Base-by-base conservation (phyloP, 2,113 vertebrate species). In the Sturnira hondurensis region DNA sequence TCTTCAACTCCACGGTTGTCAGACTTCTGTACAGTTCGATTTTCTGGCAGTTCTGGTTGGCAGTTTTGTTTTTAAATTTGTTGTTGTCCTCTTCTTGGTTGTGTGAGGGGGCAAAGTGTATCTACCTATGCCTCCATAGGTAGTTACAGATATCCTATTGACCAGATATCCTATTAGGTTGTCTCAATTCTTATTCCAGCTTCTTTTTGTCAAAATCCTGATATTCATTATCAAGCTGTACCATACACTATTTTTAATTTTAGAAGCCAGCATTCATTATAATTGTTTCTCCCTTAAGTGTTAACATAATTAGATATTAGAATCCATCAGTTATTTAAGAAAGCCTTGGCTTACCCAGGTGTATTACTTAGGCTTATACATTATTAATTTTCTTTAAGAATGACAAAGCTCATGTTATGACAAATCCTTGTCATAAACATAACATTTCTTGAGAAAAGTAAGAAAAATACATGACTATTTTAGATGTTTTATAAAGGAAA, bases 401-500 rank as follows among this genome's bases (percentile, higher is more conserved):
- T 58, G 28, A 20, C 41, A n/a, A 84, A 91, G 43, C 7, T 70
- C 52, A 56, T 52, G 15, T 43, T 58, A 58, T 58, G 22, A 58
- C 20, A 58, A 83, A 31, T 93, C 4, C 38, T 70, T 74, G 41
- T 71, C 76, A 61, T 31, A 82, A 77, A 89, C 52, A 3, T 31
- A 83, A 71, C 8, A 54, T 73, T 94, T 91, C 52, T 78, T 73
- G 31, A 91, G 33, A 93, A 96, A 80, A 63, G 41, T 67, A 52
- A 50, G 52, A 73, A 77, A 81, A 80, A 38, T 43, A 43, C 43
- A 43, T 52, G 61, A 54, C 5, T 63, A 86, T 78, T 92, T 90
- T 85, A 28, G 68, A 80, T 80, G 3, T 31, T 88, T 92, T 96
- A 41, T 20, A 54, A 91, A 96, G 61, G 58, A 61, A 95, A 92